phyloP scores from a whole-genome alignment of 2,888 invertebrate species.

The Tineola bisselliella region DNA sequence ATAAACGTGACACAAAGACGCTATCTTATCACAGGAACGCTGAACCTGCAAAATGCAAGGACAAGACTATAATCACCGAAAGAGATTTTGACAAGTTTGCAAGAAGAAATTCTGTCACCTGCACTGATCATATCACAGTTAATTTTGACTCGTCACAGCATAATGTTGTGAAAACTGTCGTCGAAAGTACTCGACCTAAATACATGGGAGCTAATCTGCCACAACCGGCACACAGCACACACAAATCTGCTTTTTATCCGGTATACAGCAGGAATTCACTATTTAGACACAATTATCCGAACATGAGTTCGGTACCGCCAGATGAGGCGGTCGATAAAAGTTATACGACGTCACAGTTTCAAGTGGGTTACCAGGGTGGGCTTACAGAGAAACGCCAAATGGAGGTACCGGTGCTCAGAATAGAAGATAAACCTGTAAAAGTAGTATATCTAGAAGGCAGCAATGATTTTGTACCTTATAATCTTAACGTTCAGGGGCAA shows the following conservation, averaged over 20 bases:
- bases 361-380: constrained; percentile 51
- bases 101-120: constrained; percentile 51
- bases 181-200: constrained; percentile 28
- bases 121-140: constrained; percentile 49
- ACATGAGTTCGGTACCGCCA: constrained; percentile 22
- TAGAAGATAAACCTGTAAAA: constrained; percentile 61
- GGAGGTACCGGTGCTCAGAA: constrained; percentile 34
- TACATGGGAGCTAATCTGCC: not conserved
- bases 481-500: constrained; percentile 46
- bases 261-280: constrained; percentile 22
- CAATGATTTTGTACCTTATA: constrained; percentile 33
- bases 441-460: constrained; percentile 48
- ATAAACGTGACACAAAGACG: not conserved
- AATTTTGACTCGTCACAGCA: constrained; percentile 41
- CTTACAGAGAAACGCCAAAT: constrained; percentile 47
- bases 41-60: not conserved
- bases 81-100: constrained; percentile 61
- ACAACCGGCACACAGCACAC: not conserved
- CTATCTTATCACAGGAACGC: not conserved
- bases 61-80: constrained; percentile 37
- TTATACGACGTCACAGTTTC: constrained; percentile 49
- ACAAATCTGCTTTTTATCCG: not conserved
- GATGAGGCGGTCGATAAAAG: constrained; percentile 35
- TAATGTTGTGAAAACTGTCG: constrained; percentile 41
- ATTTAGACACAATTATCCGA: constrained; percentile 22